phyloP scores from a whole-genome alignment of 1,140 invertebrate genomes.

The Streblospio benedicti region DNA sequence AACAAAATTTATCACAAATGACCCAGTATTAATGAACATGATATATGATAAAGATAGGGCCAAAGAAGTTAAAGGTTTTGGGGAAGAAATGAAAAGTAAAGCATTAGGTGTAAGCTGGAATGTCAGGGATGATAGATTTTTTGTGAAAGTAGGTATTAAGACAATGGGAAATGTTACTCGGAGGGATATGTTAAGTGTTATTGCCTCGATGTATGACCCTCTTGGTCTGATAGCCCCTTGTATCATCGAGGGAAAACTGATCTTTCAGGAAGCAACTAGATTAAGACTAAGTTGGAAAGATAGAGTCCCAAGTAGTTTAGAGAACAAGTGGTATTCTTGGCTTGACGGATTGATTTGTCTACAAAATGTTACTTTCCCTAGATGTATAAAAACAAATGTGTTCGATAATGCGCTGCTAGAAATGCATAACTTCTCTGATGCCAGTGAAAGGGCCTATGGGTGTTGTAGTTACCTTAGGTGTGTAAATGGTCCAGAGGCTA shows the following conservation, averaged over 20 bases:
- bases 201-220: slow-evolving; percentile 1
- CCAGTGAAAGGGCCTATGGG: neutral
- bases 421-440: neutral
- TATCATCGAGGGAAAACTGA: neutral
- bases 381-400: neutral
- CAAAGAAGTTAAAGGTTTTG: neutral
- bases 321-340: no score
- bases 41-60: neutral
- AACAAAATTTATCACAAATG: neutral
- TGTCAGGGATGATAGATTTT: neutral
- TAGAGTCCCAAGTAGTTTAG: neutral
- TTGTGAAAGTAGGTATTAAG: neutral
- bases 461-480: neutral
- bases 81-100: neutral
- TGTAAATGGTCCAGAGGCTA: neutral
- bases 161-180: neutral
- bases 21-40: neutral
- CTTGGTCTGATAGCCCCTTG: neutral
- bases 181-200: neutral
- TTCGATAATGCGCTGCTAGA: neutral
- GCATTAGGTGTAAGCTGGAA: neutral
- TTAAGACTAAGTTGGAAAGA: neutral
- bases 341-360: no score
- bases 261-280: neutral
- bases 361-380: neutral